Evolutionary conservation across 2,888 invertebrate genomes (phyloP).

Genomic region (Pristionchus maxplancki): DNA sequence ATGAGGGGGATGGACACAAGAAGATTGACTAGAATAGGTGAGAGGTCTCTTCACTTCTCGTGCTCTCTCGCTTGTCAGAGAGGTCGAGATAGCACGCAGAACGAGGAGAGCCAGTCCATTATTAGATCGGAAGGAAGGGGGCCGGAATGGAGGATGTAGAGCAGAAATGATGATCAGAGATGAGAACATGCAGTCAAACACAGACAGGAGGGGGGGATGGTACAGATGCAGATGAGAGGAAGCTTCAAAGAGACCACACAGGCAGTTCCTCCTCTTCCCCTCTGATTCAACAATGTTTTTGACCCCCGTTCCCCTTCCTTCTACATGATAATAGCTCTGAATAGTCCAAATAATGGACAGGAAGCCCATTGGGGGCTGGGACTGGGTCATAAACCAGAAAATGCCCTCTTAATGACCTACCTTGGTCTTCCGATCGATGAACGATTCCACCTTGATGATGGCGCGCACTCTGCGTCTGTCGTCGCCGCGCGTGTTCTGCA

Average conservation of each 20-base stretch:
- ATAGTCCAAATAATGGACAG: not conserved
- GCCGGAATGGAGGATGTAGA: slow-evolving; percentile 34
- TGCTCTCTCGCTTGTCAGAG: not conserved
- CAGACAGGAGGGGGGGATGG: not conserved
- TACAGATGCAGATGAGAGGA: not conserved
- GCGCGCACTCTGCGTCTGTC: not conserved
- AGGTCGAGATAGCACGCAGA: not conserved
- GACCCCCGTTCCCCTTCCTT: not conserved
- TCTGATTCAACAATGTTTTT: not conserved
- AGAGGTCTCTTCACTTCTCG: not conserved
- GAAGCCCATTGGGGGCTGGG: not conserved
- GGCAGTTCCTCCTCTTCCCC: not conserved
- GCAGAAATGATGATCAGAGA: slow-evolving; percentile 40
- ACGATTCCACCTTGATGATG: not conserved
- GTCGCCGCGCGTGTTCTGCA: not conserved
- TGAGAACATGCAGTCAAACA: slow-evolving; percentile 36
- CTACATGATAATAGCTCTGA: not conserved
- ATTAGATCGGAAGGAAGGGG: slow-evolving; percentile 36
- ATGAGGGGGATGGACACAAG: not conserved
- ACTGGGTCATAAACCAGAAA: not conserved
- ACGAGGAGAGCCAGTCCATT: not conserved
- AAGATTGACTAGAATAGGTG: slow-evolving; percentile 36
- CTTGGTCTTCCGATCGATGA: not conserved
- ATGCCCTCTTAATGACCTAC: not conserved
- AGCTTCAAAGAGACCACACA: slow-evolving; percentile 13